Base-by-base conservation (phyloP, 2,888 invertebrate genomes). In the Galerucella calmariensis region DNA sequence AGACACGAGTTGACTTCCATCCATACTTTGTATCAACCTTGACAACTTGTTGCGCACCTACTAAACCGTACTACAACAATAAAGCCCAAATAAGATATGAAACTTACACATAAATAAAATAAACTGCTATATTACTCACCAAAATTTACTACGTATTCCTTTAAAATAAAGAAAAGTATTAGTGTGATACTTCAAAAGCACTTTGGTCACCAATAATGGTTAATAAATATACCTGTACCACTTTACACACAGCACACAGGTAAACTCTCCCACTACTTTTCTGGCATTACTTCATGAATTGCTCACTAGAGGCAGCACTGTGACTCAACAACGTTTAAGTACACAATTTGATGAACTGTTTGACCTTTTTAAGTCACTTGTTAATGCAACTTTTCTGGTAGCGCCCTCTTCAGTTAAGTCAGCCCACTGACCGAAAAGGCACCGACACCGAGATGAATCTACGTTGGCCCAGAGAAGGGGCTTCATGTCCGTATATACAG, bases 41-140 rank as follows among this genome's bases (percentile, higher is more conserved):
- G 81, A 76, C 78, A 77, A 78, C 78, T 79, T 78, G 80, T 80
- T 81, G 82, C 82, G 79, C 77, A 80, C 72, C 78, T 74, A 48
- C 48, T 68, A 59, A 68, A 24, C 24, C 65, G 51, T 51, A 11
- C 12, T 48, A 24, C n/a, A 69, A 72, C 69, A 58, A 69, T 67
- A 41, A 63, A 63, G 41, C 44, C 20, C 24, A 61, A 59, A 67
- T 73, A 44, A n/a, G 41, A 27, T 9, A 2, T 20, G 58, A 68
- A 46, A 16, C 8, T 14, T 58, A 63, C 46, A 16, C 20, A 73
- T 27, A 41, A 41, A 58, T 16, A 14, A 20, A 48, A 66, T 69
- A 69, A 76, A 75, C 46, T 73, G 73, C 73, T 65, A 67, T 77
- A 68, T 73, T 63, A 69, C 73, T 74, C 56, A 48, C 74, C 75